Evolutionary conservation across 1,140 invertebrate species (phyloP), one percentile per base, ranked within the genome.

Genomic region (Nasonia vitripennis): DNA sequence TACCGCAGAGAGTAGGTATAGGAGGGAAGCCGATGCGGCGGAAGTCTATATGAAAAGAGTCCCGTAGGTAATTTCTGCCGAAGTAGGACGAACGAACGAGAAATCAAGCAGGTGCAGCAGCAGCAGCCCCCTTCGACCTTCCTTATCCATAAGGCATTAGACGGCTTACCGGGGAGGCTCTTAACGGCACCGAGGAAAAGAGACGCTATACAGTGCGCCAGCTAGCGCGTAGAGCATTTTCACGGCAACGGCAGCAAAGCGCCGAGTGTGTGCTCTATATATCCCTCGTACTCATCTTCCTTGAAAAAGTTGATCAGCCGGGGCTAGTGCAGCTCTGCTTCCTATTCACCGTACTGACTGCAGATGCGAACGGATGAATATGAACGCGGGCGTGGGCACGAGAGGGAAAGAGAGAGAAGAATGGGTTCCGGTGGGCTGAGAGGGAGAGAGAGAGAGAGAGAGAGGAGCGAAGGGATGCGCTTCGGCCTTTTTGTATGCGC

Each of bases 61-160:
- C 87, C 86, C 84, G 78, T 81, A 88, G 87, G 89, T 89, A 88
- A 89, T 90, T 90, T 88, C 88, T 89, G 67, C 23, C 68, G 70
- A 45, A 67, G 10, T 84, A 55, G 34, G 31, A 81, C 82, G 23
- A 67, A 79, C 78, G 84, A 86, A 87, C 84, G 81, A 77, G 17
- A 85, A 84, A 34, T 75, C 85, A 70, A 84, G 81, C 85, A 85
- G 86, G 87, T 88, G 86, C 84, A 86, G 68, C 34, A 27, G 86
- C 80, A 81, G 80, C 78, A 86, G 86, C 85, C 77, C 34, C 31
- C 51, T 17, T 12, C 51, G 75, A 85, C 23, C 78, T 82, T 87
- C 23, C 78, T 82, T 87, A 89, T 88, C 88, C 87, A 71, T 84
- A 75, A 88, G 84, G 85, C 83, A 88, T 87, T 88, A 82, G 87